Percentiles rank a stretch among this genome's conserved stretches.
Evolutionary conservation across 2,888 invertebrate species (phyloP).

Genomic region (Drosophila atripex): DNA sequence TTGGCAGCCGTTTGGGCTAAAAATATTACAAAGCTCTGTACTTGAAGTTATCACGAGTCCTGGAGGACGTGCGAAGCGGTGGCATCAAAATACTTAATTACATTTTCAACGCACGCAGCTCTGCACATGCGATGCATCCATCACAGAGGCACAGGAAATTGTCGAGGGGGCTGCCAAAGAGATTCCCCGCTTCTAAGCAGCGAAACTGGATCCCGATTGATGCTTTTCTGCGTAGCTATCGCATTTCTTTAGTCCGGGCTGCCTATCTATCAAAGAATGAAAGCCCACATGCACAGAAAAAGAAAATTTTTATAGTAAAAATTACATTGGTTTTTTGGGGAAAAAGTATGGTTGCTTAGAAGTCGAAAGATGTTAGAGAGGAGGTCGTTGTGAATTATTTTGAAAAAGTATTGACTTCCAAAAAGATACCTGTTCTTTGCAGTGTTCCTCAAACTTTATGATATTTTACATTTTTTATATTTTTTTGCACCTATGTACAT

Average conservation of each 20-base stretch:
- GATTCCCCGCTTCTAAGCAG: slow-evolving; percentile 40
- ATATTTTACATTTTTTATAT: slow-evolving; percentile 61
- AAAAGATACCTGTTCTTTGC: slow-evolving; percentile 7
- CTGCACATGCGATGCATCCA: slow-evolving; percentile 61
- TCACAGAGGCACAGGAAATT: slow-evolving; percentile 54
- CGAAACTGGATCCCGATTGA: slow-evolving; percentile 41
- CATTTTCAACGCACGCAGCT: slow-evolving; percentile 63
- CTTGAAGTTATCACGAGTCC: background rate
- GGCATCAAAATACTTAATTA: slow-evolving; percentile 65
- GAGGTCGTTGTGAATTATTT: too few species aligned
- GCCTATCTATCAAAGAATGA: slow-evolving; percentile 19
- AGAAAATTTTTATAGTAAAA: background rate
- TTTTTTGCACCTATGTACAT: slow-evolving; percentile 19
- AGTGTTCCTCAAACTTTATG: slow-evolving; percentile 45
- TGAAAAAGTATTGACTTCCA: too few species aligned
- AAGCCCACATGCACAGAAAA: slow-evolving; percentile 17
- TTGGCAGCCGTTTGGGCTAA: background rate
- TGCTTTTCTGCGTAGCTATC: slow-evolving; percentile 60
- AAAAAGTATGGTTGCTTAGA: too few species aligned
- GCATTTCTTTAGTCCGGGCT: slow-evolving; percentile 50
- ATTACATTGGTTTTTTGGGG: too few species aligned
- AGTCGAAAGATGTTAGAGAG: too few species aligned
- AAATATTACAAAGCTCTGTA: slow-evolving; percentile 9
- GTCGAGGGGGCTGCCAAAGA: slow-evolving; percentile 24
- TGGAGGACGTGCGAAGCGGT: slow-evolving; percentile 11